Percentiles rank a stretch among this genome's conserved stretches.
These are phyloP conservation scores for Zosterops japonicus DNA, from an alignment of 2,113 vertebrate species.

Conservation along the genomic window DNA sequence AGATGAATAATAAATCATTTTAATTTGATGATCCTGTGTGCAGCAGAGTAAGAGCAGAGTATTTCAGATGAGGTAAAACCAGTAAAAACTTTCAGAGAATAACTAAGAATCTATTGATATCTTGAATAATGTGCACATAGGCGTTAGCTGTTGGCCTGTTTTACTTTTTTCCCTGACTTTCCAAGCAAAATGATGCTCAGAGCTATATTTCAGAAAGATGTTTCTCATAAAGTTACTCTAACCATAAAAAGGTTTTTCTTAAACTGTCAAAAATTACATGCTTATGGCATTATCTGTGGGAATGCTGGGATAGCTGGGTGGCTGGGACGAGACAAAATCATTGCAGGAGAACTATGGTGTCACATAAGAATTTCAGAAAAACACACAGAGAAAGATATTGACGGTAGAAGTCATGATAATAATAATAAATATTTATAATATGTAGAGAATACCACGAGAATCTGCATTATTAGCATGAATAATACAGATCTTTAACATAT, in stretches of 20 bases:
- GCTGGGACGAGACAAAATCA: not conserved
- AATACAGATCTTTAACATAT: not conserved
- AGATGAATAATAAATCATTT: not conserved
- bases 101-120: not conserved
- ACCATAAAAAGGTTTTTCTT: not conserved
- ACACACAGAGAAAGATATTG: not conserved
- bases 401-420: not conserved
- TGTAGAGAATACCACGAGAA: not conserved
- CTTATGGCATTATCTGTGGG: not conserved
- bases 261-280: not conserved
- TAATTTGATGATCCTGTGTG: not conserved
- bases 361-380: not conserved
- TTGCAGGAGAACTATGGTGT: not conserved
- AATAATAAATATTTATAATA: not conserved
- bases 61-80: not conserved
- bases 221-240: not conserved
- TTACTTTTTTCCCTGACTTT: not conserved
- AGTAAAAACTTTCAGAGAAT: not conserved
- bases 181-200: not conserved
- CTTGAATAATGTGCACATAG: not conserved
- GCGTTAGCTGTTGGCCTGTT: not conserved
- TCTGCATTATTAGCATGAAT: not conserved
- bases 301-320: rapidly evolving
- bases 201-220: not conserved
- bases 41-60: not conserved